phyloP scores from a whole-genome alignment of 2,888 invertebrate genomes.

The Caenorhabditis sinica region DNA sequence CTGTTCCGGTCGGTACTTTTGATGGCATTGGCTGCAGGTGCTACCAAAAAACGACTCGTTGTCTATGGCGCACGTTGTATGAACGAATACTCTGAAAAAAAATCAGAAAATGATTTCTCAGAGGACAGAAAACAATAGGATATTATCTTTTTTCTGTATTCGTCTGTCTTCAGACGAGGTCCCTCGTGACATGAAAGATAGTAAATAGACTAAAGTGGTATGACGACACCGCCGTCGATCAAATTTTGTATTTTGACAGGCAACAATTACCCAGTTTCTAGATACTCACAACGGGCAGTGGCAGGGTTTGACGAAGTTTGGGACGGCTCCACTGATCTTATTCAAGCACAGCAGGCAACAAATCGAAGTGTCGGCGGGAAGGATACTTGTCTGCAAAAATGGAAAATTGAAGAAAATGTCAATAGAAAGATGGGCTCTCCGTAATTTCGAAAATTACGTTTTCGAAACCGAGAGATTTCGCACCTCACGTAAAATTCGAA shows the following conservation, averaged over 20 bases:
- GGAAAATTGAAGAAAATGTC: background rate
- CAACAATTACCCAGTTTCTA: background rate
- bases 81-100: slow-evolving; percentile 51
- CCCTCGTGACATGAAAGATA: too few species aligned
- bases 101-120: background rate
- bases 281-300: slow-evolving; percentile 49
- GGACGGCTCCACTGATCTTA: slow-evolving; percentile 45
- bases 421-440: too few species aligned
- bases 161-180: background rate
- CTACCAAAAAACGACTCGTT: slow-evolving; percentile 57
- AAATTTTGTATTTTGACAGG: background rate
- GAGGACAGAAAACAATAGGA: slow-evolving; percentile 1
- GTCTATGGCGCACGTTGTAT: slow-evolving; percentile 58
- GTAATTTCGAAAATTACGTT: too few species aligned
- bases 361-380: slow-evolving; percentile 44
- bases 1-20: slow-evolving; percentile 49
- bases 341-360: slow-evolving; percentile 42
- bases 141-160: slow-evolving; percentile 15
- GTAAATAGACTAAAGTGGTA: background rate
- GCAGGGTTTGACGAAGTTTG: slow-evolving; percentile 55
- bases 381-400: slow-evolving; percentile 42
- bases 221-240: background rate
- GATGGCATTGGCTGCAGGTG: slow-evolving; percentile 44
- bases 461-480: too few species aligned
- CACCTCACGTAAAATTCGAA: too few species aligned